Evolutionary conservation across 2,797 vertebrate genomes (phyloP), one percentile per base, ranked within the genome.

Genomic region (Staurois parvus): DNA sequence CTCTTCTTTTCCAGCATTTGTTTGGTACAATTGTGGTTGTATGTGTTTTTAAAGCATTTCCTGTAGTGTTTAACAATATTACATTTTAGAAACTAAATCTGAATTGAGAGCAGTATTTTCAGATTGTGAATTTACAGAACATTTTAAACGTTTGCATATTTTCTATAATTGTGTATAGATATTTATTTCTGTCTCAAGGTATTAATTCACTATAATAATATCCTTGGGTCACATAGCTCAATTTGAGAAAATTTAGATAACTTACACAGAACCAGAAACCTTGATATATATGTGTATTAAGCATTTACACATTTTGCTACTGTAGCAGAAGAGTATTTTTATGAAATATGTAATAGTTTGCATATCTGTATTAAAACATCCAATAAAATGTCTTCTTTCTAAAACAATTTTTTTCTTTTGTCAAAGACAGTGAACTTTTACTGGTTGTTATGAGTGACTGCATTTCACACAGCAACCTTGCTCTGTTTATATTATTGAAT

Each of bases 291-390:
- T 59, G 52, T 66, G 64, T 66, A 29, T 37, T 42, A 77, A 59
- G 2, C n/a, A 59, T 70, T 24, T 70, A 76, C 32, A 62, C 68
- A 48, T 84, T 76, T 84, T 84, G 68, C 13, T 84, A 84, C 74
- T 70, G 67, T 67, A 70, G 73, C 82, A 69, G 74, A 67, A 76
- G 13, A 84, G 68, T 84, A 84, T 84, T 84, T 84, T 78, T 84
- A 84, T 84, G 67, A 72, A 78, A 40, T 84, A 78, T 84, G 83
- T 84, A 84, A 64, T 76, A 28, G 76, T 72, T 84, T 78, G 24
- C 81, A 76, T 76, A 69, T 72, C 69, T 83, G 34, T 83, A 83
- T 48, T 75, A 10, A 81, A 62, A 72, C 34, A 26, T 66, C 26
- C 64, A 81, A 59, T 72, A 64, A 26, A 59, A 62, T 81, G 72